A percentile compares a stretch with the other conserved stretches of the same genome.
These are phyloP conservation scores for Drosophila ercepeae DNA, from an alignment of 1,140 invertebrate genomes.

Conservation along the genomic window DNA sequence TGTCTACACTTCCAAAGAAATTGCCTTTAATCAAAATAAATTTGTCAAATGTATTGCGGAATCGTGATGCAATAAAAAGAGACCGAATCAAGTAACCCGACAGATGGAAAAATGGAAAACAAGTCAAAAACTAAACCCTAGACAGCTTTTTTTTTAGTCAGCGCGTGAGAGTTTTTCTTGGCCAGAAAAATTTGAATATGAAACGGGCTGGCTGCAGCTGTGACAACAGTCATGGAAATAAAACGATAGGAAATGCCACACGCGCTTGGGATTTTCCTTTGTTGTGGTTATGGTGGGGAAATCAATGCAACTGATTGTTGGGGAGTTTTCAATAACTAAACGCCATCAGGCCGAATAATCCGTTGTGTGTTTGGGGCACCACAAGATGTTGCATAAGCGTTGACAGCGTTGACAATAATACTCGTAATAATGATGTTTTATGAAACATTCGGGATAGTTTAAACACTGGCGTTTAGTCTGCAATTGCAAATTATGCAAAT, in stretches of 20 bases:
- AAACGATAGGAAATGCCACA: slow-evolving; percentile 48
- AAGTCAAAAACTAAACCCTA: slow-evolving; percentile 38
- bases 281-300: slow-evolving; percentile 51
- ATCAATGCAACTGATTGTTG: slow-evolving; percentile 57
- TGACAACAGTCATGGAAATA: slow-evolving; percentile 45
- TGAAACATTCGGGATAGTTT: slow-evolving; percentile 48
- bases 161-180: slow-evolving; percentile 64
- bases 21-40: slow-evolving; percentile 77
- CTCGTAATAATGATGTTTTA: slow-evolving; percentile 49
- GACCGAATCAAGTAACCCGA: slow-evolving; percentile 21
- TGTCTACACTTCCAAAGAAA: slow-evolving; percentile 66
- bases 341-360: slow-evolving; percentile 14
- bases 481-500: slow-evolving; percentile 75
- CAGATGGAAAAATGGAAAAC: slow-evolving; percentile 21
- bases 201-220: slow-evolving; percentile 49
- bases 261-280: slow-evolving; percentile 57
- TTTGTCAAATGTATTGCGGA: slow-evolving; percentile 76
- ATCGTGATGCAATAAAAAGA: slow-evolving; percentile 74
- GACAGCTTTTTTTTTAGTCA: slow-evolving; percentile 27
- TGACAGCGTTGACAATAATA: slow-evolving; percentile 52
- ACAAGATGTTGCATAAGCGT: slow-evolving; percentile 59
- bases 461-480: slow-evolving; percentile 35
- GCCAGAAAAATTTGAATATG: slow-evolving; percentile 61
- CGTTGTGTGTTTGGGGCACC: background rate
- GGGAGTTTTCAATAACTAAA: slow-evolving; percentile 61